A percentile compares a stretch with the other conserved stretches of the same genome.
phyloP scores from a whole-genome alignment of 2,888 invertebrate species.

The Drosophila meridionalis region DNA sequence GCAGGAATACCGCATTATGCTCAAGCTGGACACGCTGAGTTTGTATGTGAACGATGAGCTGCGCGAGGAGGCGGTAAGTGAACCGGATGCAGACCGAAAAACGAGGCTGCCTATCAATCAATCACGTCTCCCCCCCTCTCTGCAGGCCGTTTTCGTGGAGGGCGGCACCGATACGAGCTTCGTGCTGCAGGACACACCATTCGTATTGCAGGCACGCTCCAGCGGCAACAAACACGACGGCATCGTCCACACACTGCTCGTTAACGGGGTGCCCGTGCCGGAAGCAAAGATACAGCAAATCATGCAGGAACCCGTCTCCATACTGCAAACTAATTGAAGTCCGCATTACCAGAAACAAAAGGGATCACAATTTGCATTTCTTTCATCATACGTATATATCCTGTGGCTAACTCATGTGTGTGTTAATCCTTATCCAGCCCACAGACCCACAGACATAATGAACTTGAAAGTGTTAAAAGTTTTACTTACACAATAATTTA shows the following conservation, averaged over 20 bases:
- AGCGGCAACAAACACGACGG: conserved; percentile 86
- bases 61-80: conserved; percentile 80
- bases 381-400: conserved; percentile 6
- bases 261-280: conserved; percentile 85
- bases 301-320: conserved; percentile 82
- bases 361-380: conserved; percentile 44
- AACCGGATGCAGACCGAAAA: neutral
- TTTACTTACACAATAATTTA: conserved; percentile 67
- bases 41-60: conserved; percentile 84
- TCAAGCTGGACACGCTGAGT: conserved; percentile 87
- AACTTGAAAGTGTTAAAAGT: conserved; percentile 14
- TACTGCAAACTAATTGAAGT: conserved; percentile 69
- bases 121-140: neutral
- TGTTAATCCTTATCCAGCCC: neutral
- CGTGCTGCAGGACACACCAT: conserved; percentile 78
- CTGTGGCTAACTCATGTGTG: neutral
- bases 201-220: conserved; percentile 83
- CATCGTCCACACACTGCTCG: conserved; percentile 87
- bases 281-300: conserved; percentile 83
- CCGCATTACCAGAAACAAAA: neutral
- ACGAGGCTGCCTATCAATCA: neutral
- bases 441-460: conserved; percentile 4
- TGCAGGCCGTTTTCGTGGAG: conserved; percentile 92
- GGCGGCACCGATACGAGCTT: conserved; percentile 94
- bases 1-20: conserved; percentile 88